These are phyloP conservation scores for Sicus ferrugineus DNA, from an alignment of 2,888 invertebrate genomes.

Conservation along the genomic window DNA sequence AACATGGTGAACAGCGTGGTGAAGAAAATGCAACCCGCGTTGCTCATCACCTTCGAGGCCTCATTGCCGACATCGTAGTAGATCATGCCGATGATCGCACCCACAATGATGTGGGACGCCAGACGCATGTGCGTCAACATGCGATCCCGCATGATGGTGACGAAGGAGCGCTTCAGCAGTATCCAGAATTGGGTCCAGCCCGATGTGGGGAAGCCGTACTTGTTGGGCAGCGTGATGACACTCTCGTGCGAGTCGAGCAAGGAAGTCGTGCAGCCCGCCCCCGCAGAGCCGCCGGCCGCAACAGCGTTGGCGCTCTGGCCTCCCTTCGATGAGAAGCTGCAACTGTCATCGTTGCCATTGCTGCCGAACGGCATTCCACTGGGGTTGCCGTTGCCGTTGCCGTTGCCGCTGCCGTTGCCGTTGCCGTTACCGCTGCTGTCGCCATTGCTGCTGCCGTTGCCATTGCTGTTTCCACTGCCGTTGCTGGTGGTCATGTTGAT, in stretches of 20 bases:
- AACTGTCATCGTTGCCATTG: constrained; percentile 51
- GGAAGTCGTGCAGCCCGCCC: constrained; percentile 76
- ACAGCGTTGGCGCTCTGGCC: constrained; percentile 63
- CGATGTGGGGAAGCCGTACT: constrained; percentile 81
- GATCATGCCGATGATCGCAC: constrained; percentile 89
- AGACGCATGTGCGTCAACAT: constrained; percentile 89
- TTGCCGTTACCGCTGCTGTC: constrained; percentile 39
- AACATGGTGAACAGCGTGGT: constrained; percentile 97
- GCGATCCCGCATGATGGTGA: constrained; percentile 83
- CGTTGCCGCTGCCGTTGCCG: constrained; percentile 22
- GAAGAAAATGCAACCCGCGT: constrained; percentile 95
- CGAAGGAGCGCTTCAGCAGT: constrained; percentile 82
- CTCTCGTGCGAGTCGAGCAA: constrained; percentile 77
- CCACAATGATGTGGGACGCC: constrained; percentile 78
- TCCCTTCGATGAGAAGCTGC: constrained; percentile 54
- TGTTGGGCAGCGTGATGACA: constrained; percentile 72
- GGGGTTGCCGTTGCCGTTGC: constrained; percentile 20
- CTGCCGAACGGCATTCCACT: constrained; percentile 27
- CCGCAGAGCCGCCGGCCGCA: constrained; percentile 45
- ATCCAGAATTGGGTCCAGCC: constrained; percentile 88
- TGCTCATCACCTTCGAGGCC: constrained; percentile 92
- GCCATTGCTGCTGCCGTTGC: constrained; percentile 17
- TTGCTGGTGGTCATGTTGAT: constrained; percentile 50
- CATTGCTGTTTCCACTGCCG: constrained; percentile 19
- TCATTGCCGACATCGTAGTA: constrained; percentile 94